Evolutionary conservation across 2,797 vertebrate genomes (phyloP).

Genomic region (Xenentodon cancila): DNA sequence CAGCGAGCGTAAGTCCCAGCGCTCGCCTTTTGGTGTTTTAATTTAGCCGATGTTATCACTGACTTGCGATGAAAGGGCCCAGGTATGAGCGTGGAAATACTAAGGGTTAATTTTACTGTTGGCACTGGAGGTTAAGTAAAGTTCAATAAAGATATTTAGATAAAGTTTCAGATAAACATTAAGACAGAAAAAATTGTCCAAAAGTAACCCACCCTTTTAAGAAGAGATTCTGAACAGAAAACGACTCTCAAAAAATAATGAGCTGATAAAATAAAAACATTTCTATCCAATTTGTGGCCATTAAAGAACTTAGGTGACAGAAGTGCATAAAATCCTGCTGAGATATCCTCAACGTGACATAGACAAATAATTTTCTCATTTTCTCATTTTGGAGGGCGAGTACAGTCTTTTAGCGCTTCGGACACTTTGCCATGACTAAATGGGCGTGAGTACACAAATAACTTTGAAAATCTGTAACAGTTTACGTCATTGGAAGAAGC

Average conservation of each 20-base stretch:
- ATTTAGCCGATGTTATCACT: conserved; percentile 89
- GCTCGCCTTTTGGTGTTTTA: conserved; percentile 85
- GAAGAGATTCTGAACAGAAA: no score
- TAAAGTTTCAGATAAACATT: conserved; percentile 71
- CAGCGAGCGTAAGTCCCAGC: conserved; percentile 82
- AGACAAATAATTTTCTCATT: no score
- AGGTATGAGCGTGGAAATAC: conserved; percentile 82
- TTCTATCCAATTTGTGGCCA: neutral
- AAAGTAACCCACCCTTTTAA: conserved; percentile 9
- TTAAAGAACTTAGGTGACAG: no score
- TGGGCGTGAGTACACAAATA: conserved; percentile 30
- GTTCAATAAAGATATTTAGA: conserved; percentile 85
- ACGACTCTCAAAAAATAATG: neutral
- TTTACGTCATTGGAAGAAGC: conserved; percentile 39
- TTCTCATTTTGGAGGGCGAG: no score
- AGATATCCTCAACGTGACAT: no score
- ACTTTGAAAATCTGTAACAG: conserved; percentile 25
- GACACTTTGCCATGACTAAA: conserved; percentile 15
- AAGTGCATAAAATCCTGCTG: no score
- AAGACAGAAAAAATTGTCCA: conserved; percentile 47
- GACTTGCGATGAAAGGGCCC: conserved; percentile 88
- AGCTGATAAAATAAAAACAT: neutral
- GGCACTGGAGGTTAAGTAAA: conserved; percentile 88
- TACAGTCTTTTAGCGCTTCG: conserved; percentile 24
- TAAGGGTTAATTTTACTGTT: conserved; percentile 87